Evolutionary conservation across 2,797 vertebrate species (phyloP).

Genomic region (Xenopus petersii): DNA sequence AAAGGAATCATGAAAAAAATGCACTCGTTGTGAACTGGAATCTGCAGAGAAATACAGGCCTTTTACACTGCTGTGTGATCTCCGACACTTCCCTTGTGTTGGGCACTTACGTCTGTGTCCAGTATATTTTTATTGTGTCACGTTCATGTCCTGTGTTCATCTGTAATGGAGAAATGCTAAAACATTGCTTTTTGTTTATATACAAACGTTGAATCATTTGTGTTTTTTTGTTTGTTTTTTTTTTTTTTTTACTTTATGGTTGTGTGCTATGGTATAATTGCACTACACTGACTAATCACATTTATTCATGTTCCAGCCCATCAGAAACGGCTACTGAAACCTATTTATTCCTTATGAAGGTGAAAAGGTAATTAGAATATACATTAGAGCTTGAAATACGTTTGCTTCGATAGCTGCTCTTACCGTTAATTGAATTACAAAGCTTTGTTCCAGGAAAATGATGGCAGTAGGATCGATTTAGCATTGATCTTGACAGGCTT

Average conservation of each 20-base stretch:
- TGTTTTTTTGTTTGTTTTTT: neutral
- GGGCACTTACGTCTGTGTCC: constrained; percentile 1
- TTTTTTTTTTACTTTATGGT: neutral
- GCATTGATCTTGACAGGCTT: neutral
- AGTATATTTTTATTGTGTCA: constrained; percentile 10
- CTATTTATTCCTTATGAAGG: neutral
- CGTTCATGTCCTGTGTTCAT: neutral
- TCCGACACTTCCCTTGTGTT: neutral
- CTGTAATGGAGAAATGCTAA: neutral
- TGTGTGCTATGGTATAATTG: constrained; percentile 19
- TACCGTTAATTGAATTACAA: constrained; percentile 3
- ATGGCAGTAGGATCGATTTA: neutral
- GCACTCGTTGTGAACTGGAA: constrained; percentile 53
- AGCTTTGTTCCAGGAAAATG: neutral
- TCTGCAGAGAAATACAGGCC: constrained; percentile 59
- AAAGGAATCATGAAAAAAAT: constrained; percentile 62
- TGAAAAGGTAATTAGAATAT: constrained; percentile 19
- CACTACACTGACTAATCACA: constrained; percentile 27
- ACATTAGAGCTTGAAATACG: constrained; percentile 15
- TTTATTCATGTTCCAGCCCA: constrained; percentile 2
- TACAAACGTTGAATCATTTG: neutral
- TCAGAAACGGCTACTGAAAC: no score
- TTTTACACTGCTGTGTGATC: constrained; percentile 56
- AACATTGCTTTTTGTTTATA: constrained; percentile 9
- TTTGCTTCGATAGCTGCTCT: constrained; percentile 31